These are phyloP conservation scores for Helicoverpa armigera DNA, from an alignment of 1,140 invertebrate species.

Conservation along the genomic window DNA sequence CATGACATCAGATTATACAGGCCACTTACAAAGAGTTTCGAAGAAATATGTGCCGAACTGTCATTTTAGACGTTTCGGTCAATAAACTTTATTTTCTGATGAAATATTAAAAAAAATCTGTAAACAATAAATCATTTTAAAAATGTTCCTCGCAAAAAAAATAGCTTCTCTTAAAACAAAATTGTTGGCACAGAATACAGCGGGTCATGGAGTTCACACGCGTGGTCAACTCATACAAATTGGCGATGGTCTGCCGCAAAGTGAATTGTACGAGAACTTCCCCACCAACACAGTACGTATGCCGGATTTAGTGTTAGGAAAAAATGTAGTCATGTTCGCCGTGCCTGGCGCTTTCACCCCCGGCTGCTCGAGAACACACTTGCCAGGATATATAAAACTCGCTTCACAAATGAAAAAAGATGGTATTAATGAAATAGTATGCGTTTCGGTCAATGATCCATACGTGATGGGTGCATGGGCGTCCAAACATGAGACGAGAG, in stretches of 20 bases:
- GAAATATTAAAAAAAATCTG: not conserved
- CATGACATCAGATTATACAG: too few species aligned
- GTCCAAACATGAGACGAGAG: not conserved
- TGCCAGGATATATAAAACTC: not conserved
- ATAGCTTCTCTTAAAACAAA: not conserved
- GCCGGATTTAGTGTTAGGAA: not conserved
- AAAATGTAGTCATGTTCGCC: not conserved
- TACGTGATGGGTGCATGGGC: conserved; percentile 16
- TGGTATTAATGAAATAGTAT: conserved; percentile 8
- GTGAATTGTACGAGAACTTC: not conserved
- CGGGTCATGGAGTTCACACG: not conserved
- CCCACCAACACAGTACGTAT: not conserved
- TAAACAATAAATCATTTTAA: not conserved
- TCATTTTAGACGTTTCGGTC: too few species aligned
- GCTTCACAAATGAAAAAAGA: not conserved
- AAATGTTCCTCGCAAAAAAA: not conserved
- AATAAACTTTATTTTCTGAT: not conserved
- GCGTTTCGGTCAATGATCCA: conserved; percentile 15
- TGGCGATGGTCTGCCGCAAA: not conserved
- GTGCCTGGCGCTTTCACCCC: conserved; percentile 12
- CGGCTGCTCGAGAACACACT: conserved; percentile 3
- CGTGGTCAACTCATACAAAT: not conserved
- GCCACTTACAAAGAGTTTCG: too few species aligned
- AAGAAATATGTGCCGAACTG: too few species aligned
- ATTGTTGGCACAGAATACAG: not conserved